Percentiles rank a stretch among this genome's conserved stretches.
Conservation (phyloP, 2,888 invertebrate genomes). For the Caenorhabditis sinica region DNA sequence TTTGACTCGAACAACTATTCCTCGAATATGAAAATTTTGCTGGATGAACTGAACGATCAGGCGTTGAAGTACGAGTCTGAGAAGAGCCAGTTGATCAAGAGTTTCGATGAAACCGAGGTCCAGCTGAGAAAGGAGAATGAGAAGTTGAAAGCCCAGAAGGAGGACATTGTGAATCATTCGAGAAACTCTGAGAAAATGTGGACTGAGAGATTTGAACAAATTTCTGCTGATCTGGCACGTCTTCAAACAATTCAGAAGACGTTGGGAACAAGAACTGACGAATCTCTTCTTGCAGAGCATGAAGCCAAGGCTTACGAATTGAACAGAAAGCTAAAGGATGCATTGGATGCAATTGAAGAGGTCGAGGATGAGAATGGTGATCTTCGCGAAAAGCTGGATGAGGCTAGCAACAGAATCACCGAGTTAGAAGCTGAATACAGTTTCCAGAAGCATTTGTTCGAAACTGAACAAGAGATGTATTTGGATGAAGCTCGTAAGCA, state of each 20-base stretch:
- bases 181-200: constrained; percentile 35
- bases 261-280: not conserved
- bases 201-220: not conserved
- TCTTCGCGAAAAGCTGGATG: constrained; percentile 12
- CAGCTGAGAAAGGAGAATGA: constrained; percentile 28
- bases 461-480: not conserved
- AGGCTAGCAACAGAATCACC: not conserved
- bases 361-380: constrained; percentile 3
- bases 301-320: not conserved
- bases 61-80: not conserved
- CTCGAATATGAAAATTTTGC: not conserved
- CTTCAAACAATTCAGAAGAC: not conserved
- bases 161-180: constrained; percentile 48
- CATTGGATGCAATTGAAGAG: constrained; percentile 38
- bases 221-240: constrained; percentile 7
- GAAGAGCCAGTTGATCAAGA: not conserved
- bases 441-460: not conserved
- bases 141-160: constrained; percentile 40
- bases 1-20: not conserved
- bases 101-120: constrained; percentile 12
- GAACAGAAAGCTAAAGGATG: constrained; percentile 14
- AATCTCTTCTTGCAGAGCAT: not conserved
- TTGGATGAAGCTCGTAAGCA: not conserved
- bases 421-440: not conserved
- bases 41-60: constrained; percentile 27